Base-by-base conservation (phyloP, 2,888 invertebrate genomes). In the Onthophagus sagittarius region DNA sequence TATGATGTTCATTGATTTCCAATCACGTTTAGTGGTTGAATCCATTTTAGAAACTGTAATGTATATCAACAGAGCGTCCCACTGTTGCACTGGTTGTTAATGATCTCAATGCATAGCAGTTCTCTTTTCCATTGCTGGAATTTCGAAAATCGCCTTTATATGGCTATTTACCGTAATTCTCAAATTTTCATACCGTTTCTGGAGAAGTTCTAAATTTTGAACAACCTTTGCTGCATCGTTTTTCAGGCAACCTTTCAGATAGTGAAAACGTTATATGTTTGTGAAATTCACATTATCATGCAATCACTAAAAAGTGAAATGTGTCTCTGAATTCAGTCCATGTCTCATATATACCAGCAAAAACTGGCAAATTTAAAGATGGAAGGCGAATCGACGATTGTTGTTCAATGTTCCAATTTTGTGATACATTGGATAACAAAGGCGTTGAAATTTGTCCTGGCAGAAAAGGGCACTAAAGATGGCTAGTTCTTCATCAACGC, bases 281-380 rank as follows among this genome's bases (percentile, higher is more conserved):
- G 23, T n/a, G 0, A 67, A 31, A 5, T 67, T 67, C n/a, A n/a
- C 32, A 62, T 75, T 75, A 15, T 75, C 65, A 15, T 75, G 64
- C 5, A n/a, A n/a, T n/a, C n/a, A 75, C 69, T 33, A 75, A 65
- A 6, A 72, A 74, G 32, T 73, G 63, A 31, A 75, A 75, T 5
- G 71, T 74, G 39, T 75, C 75, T 14, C 69, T 62, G 67, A 75
- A 75, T 7, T 53, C 53, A 4, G 72, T 9, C 75, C 72, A 75
- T 15, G 69, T 33, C 11, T 62, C 70, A 13, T 72, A 75, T 4
- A 31, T 15, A 9, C 74, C 75, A 23, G 13, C 63, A 70, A 74
- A 74, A 9, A 11, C 63, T 15, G 73, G 74, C 23, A 75, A 62
- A 67, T 73, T 72, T 63, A 75, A 15, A 62, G 64, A 32, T 64